Conservation (phyloP, 1,140 invertebrate species). For the Bombyx mandarina region DNA sequence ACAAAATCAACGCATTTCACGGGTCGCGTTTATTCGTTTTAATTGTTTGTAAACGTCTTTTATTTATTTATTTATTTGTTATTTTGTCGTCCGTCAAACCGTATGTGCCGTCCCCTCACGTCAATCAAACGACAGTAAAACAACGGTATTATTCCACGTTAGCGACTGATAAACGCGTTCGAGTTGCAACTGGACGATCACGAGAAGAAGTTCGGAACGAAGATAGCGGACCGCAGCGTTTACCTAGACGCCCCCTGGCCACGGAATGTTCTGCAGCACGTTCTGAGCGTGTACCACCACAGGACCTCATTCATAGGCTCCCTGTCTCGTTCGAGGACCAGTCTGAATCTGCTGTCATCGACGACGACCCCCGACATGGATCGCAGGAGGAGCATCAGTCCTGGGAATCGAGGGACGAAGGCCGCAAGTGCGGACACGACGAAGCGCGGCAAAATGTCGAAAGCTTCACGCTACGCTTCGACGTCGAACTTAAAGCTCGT, state of each 20-base stretch:
- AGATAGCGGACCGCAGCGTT: constrained; percentile 52
- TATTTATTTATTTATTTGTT: too few species aligned
- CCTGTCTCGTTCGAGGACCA: constrained; percentile 69
- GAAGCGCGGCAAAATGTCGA: constrained; percentile 38
- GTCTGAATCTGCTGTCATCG: constrained; percentile 47
- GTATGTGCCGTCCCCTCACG: constrained; percentile 26
- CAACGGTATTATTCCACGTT: constrained; percentile 23
- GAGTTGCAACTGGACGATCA: constrained; percentile 65
- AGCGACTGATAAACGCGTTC: constrained; percentile 52
- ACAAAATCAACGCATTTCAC: too few species aligned
- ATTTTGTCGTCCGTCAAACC: neutral
- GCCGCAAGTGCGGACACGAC: constrained; percentile 43
- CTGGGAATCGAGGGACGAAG: constrained; percentile 25
- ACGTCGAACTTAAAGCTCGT: constrained; percentile 56
- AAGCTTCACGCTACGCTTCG: constrained; percentile 42
- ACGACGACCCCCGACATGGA: constrained; percentile 37
- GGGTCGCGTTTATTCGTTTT: too few species aligned
- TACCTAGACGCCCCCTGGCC: constrained; percentile 63
- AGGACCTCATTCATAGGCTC: constrained; percentile 67
- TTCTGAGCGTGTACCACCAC: constrained; percentile 63
- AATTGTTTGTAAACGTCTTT: too few species aligned
- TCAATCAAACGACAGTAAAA: constrained; percentile 15
- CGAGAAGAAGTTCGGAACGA: constrained; percentile 64
- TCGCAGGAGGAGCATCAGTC: constrained; percentile 41
- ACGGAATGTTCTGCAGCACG: constrained; percentile 63